Base-by-base conservation (phyloP, 2,888 invertebrate genomes). In the Philonicus albiceps region DNA sequence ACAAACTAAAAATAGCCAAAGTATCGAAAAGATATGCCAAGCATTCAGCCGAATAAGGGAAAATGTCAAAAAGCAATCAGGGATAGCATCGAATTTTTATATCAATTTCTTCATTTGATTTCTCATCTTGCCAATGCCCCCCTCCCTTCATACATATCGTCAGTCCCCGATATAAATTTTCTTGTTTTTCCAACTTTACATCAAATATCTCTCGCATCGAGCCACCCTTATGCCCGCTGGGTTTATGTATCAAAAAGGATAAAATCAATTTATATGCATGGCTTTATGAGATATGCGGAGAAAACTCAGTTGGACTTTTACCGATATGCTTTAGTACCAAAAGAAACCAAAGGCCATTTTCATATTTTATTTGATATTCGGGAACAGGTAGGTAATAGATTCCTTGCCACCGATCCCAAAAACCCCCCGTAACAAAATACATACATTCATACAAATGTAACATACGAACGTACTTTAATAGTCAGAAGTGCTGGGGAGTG, bases 231-330 rank as follows among this genome's bases (percentile, higher is more conserved):
- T 78, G 78, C 78, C 78, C 78, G 55, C 31, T 55, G 81, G 81
- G 55, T 83, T 31, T 83, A 83, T 83, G 55, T 83, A 83, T 83
- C 81, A 83, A 55, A 83, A 83, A 64, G 81, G 81, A 83, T 83
- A 64, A 83, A 83, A 83, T 83, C 81, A 83, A 83, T 83, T 83
- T 83, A 83, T 83, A 83, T 83, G 81, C 81, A 83, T 83, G 81
- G 55, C 81, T 83, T 83, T 83, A 83, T 83, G 81, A 83, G 81
- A 83, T 64, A 83, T 78, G 49, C 37, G 64, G 31, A 83, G 64
- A 83, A 64, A 37, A 83, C 43, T 83, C 81, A 55, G 64, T 64
- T 37, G 81, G 64, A 83, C 81, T 83, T 83, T 34, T 31, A 64
- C 53, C 64, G 55, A 83, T 19, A 64, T 64, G 31, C 37, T 64